These are phyloP conservation scores for Triplophysa yarkandensis DNA, from an alignment of 2,797 vertebrate genomes.

Conservation along the genomic window DNA sequence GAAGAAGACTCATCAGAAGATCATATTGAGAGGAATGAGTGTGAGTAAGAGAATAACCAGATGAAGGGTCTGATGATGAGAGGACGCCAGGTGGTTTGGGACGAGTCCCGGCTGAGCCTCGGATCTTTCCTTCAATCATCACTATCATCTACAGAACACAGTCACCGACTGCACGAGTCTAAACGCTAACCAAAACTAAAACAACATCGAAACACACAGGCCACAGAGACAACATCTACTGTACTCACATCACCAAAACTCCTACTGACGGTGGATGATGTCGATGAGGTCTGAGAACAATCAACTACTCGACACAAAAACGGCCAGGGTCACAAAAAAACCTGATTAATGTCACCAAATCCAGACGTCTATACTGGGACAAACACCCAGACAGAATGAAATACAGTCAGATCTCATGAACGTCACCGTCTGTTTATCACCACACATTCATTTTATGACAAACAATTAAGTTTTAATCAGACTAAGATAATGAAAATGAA, in stretches of 20 bases:
- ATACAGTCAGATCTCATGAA: conserved; percentile 10
- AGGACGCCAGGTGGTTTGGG: conserved; percentile 32
- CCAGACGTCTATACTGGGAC: not conserved
- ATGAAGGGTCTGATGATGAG: conserved; percentile 9
- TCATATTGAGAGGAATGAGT: not conserved
- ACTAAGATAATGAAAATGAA: too few species aligned
- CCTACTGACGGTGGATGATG: conserved; percentile 76
- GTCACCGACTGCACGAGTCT: conserved; percentile 56
- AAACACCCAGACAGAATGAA: not conserved
- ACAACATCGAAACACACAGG: conserved; percentile 71
- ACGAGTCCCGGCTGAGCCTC: conserved; percentile 53
- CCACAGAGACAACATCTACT: conserved; percentile 72
- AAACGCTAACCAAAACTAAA: conserved; percentile 53
- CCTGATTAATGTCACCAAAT: conserved; percentile 38
- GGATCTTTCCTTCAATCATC: conserved; percentile 46
- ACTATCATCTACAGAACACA: conserved; percentile 54
- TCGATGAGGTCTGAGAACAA: conserved; percentile 61
- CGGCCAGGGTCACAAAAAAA: conserved; percentile 15
- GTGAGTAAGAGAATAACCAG: not conserved
- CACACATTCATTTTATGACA: too few species aligned
- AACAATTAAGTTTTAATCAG: too few species aligned
- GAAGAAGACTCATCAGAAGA: too few species aligned
- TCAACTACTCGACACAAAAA: conserved; percentile 36
- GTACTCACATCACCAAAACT: conserved; percentile 75
- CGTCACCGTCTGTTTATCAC: not conserved